phyloP scores from a whole-genome alignment of 2,113 vertebrate species.

The Rattus rattus region DNA sequence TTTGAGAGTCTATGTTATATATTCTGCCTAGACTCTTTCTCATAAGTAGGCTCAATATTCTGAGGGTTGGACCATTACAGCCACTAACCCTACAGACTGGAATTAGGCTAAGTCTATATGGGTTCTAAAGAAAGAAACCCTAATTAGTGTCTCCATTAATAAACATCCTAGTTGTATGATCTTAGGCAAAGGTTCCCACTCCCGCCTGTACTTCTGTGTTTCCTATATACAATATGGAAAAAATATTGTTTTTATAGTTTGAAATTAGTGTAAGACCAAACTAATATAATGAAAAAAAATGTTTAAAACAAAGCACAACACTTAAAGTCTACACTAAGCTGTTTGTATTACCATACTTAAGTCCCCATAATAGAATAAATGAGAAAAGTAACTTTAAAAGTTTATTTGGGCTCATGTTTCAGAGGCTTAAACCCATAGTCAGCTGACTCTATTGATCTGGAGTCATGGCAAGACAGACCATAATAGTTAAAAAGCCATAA shows the following conservation, averaged over 20 bases:
- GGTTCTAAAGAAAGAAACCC: background rate
- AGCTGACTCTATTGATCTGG: background rate
- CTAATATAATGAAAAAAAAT: background rate
- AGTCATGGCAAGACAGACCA: background rate
- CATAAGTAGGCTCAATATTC: background rate
- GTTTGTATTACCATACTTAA: background rate
- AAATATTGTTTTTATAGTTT: background rate
- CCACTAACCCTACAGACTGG: background rate
- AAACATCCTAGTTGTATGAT: background rate
- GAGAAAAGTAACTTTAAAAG: background rate
- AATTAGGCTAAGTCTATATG: background rate
- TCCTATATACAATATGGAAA: background rate
- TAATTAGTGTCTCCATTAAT: background rate
- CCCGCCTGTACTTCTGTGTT: background rate
- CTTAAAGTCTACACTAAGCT: background rate
- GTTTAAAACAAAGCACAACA: background rate
- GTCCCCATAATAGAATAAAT: background rate
- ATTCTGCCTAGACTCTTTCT: background rate
- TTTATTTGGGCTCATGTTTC: background rate
- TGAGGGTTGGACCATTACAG: background rate
- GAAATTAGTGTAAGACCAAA: background rate
- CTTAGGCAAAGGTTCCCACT: background rate
- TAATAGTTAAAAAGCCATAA: background rate
- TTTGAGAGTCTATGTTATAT: background rate
- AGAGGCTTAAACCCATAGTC: background rate